Evolutionary conservation across 2,888 invertebrate genomes (phyloP).

Genomic region (Seira ritae): DNA sequence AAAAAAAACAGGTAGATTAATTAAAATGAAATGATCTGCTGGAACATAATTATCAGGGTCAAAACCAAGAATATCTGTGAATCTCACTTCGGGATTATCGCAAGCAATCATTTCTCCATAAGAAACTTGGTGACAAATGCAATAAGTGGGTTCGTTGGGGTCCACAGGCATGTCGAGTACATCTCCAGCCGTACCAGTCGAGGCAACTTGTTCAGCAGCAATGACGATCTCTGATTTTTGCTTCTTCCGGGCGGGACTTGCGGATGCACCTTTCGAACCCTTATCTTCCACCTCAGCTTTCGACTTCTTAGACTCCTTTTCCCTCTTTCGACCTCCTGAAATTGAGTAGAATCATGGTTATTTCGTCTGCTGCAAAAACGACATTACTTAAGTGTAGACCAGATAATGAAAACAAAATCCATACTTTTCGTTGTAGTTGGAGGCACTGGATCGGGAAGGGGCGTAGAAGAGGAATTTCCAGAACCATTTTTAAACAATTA

Average conservation of each 20-base stretch:
- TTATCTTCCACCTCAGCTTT: slow-evolving; percentile 66
- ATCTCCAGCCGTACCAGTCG: slow-evolving; percentile 83
- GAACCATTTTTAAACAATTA: slow-evolving; percentile 83
- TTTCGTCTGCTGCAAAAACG: not conserved
- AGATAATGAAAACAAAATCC: not conserved
- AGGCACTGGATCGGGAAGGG: slow-evolving; percentile 62
- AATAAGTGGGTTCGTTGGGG: slow-evolving; percentile 99
- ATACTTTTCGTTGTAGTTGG: slow-evolving; percentile 68
- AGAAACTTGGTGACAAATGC: slow-evolving; percentile 97
- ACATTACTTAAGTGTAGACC: not conserved
- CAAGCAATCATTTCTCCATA: slow-evolving; percentile 98
- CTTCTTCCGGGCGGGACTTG: slow-evolving; percentile 70
- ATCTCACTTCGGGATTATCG: slow-evolving; percentile 90
- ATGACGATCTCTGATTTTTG: slow-evolving; percentile 73
- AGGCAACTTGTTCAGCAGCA: slow-evolving; percentile 75
- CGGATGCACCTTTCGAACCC: slow-evolving; percentile 67
- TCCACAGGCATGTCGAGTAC: slow-evolving; percentile 82
- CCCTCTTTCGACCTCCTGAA: slow-evolving; percentile 70
- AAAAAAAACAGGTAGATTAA: slow-evolving; percentile 50
- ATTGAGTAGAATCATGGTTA: not conserved
- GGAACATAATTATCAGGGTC: not conserved
- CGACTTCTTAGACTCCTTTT: slow-evolving; percentile 73
- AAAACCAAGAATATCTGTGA: not conserved
- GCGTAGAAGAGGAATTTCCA: slow-evolving; percentile 76
- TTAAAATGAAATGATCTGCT: not conserved